phyloP scores from a whole-genome alignment of 2,113 vertebrate genomes.

The Numenius arquata region DNA sequence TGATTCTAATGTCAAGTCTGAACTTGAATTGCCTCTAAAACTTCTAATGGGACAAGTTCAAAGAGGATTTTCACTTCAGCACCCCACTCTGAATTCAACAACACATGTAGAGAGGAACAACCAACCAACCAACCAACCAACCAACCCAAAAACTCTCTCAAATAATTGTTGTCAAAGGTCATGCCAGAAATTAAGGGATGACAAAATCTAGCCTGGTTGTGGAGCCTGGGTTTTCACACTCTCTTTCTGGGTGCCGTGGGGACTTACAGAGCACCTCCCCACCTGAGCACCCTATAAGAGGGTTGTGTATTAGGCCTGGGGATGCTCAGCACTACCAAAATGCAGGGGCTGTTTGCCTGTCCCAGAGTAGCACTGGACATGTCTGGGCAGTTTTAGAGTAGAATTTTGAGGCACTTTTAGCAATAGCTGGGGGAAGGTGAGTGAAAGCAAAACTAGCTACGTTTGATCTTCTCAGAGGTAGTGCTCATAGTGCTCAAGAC shows the following conservation, averaged over 20 bases:
- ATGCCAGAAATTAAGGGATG: background rate
- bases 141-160: background rate
- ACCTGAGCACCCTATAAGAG: rapidly evolving
- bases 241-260: background rate
- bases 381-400: background rate
- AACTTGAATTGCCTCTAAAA: background rate
- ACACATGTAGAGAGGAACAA: background rate
- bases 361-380: background rate
- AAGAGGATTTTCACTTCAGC: background rate
- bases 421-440: background rate
- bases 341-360: background rate
- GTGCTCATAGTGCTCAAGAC: background rate
- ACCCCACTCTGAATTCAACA: background rate
- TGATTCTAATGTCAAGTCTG: background rate
- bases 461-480: background rate
- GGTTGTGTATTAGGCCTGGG: background rate
- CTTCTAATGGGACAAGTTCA: background rate
- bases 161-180: background rate
- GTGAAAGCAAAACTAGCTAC: background rate
- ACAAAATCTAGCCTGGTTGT: rapidly evolving
- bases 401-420: background rate
- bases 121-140: background rate
- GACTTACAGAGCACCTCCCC: background rate
- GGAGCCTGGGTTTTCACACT: background rate
- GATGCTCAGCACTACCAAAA: background rate